Evolutionary conservation across 2,888 invertebrate genomes (phyloP).

Genomic region (Cheilosia grossa): DNA sequence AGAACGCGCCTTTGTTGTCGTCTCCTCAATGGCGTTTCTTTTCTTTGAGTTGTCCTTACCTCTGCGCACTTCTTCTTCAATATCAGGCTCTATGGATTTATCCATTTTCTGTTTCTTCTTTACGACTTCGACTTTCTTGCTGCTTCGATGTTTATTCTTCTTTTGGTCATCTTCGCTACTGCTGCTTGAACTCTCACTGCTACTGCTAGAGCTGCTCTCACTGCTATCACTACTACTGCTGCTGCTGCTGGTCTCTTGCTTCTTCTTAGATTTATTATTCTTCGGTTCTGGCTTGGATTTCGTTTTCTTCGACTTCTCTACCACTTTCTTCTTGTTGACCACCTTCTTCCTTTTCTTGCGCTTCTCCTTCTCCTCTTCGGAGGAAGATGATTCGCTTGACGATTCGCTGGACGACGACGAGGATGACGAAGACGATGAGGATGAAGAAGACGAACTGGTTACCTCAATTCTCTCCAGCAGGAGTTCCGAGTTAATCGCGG

Average conservation of each 20-base stretch:
- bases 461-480: slow-evolving; percentile 78
- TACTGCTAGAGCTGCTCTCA: slow-evolving; percentile 49
- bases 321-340: slow-evolving; percentile 66
- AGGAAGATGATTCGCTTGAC: slow-evolving; percentile 73
- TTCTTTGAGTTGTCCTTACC: slow-evolving; percentile 12
- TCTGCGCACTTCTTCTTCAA: background rate
- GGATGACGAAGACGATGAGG: slow-evolving; percentile 69
- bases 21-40: slow-evolving; percentile 60
- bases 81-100: slow-evolving; percentile 6
- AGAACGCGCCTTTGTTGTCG: slow-evolving; percentile 37
- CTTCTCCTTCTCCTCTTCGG: slow-evolving; percentile 69
- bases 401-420: slow-evolving; percentile 75
- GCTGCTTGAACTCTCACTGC: slow-evolving; percentile 36
- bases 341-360: slow-evolving; percentile 75
- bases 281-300: slow-evolving; percentile 73
- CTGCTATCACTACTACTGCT: slow-evolving; percentile 59
- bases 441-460: slow-evolving; percentile 70
- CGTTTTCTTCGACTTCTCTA: slow-evolving; percentile 63
- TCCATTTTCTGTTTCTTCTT: slow-evolving; percentile 21
- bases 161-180: slow-evolving; percentile 62
- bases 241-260: slow-evolving; percentile 70
- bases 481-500: slow-evolving; percentile 81
- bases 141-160: slow-evolving; percentile 47
- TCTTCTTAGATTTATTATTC: slow-evolving; percentile 75
- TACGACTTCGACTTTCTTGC: slow-evolving; percentile 11